Evolutionary conservation across 2,797 vertebrate species (phyloP), one percentile per base, ranked within the genome.

Genomic region (Synaphobranchus kaupii): DNA sequence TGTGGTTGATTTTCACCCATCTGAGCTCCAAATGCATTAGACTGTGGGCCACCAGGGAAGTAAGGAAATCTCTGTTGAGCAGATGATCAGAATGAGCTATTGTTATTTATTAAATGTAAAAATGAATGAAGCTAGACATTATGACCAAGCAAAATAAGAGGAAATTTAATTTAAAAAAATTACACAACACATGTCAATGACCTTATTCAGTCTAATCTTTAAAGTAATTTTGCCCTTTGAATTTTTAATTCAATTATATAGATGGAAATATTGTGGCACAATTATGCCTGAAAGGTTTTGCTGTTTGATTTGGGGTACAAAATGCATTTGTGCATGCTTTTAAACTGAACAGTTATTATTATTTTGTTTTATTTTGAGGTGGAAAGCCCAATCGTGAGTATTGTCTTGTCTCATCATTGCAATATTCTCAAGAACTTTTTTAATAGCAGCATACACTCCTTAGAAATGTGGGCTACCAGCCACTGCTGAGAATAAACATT

Each of bases 1-100:
- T 92, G 94, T 80, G 87, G 89, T 78, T 89, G 90, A 89, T 91
- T 92, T 85, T 91, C 31, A 48, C 84, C 93, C 7, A 78, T 87
- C 92, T 83, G 85, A 92, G 90, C 83, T 34, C 83, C 25, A 12
- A 78, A 52, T 2, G n/a, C 39, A 44, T 83, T 87, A 13, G 44
- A 25, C 47, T 94, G 94, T 76, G 94, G 93, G 73, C 86, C 68
- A 31, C 89, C 91, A 71, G 25, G 84, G 92, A 88, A 48, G 89
- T 91, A 39, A 39, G 90, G 90, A 87, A 20, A 90, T 93, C 85
- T 56, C 80, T 3, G 44, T 58, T 17, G n/a, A 78, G 31, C 13
- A 78, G 73, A 78, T 78, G 13, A 78, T 44, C 39, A 78, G 4
- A 44, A 47, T 78, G 39, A 47, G 13, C 31, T 22, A 20, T 78